Evolutionary conservation across 2,888 invertebrate species (phyloP).

Genomic region (Orchesella flavescens): DNA sequence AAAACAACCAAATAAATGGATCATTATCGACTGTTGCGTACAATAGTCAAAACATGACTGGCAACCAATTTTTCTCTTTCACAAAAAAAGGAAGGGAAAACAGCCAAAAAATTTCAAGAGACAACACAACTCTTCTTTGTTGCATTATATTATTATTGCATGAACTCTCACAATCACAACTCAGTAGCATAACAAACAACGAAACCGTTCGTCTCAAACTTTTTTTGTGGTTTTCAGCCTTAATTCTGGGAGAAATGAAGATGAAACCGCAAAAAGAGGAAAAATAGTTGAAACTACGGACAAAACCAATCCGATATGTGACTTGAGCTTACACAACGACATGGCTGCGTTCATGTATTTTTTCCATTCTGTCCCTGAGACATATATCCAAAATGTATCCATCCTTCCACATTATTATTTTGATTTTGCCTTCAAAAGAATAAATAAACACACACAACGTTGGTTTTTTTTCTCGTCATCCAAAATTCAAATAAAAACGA

Average conservation of each 20-base stretch:
- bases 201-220: slow-evolving; percentile 50
- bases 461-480: slow-evolving; percentile 30
- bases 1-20: slow-evolving; percentile 47
- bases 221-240: slow-evolving; percentile 59
- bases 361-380: slow-evolving; percentile 20
- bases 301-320: slow-evolving; percentile 63
- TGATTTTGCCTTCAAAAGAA: slow-evolving; percentile 21
- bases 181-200: slow-evolving; percentile 24
- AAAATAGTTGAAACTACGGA: slow-evolving; percentile 52
- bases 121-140: slow-evolving; percentile 30
- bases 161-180: slow-evolving; percentile 5
- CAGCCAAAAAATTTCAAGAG: slow-evolving; percentile 13
- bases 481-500: slow-evolving; percentile 45
- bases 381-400: neutral
- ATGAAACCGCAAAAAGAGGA: slow-evolving; percentile 63
- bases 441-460: neutral
- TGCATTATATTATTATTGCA: neutral
- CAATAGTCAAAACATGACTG: slow-evolving; percentile 61
- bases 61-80: slow-evolving; percentile 52
- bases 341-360: slow-evolving; percentile 4
- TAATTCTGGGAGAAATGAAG: slow-evolving; percentile 62
- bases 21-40: slow-evolving; percentile 59
- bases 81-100: slow-evolving; percentile 18
- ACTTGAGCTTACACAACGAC: slow-evolving; percentile 2
- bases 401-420: neutral